phyloP scores from a whole-genome alignment of 2,113 vertebrate genomes.

The Tragulus kanchil region DNA sequence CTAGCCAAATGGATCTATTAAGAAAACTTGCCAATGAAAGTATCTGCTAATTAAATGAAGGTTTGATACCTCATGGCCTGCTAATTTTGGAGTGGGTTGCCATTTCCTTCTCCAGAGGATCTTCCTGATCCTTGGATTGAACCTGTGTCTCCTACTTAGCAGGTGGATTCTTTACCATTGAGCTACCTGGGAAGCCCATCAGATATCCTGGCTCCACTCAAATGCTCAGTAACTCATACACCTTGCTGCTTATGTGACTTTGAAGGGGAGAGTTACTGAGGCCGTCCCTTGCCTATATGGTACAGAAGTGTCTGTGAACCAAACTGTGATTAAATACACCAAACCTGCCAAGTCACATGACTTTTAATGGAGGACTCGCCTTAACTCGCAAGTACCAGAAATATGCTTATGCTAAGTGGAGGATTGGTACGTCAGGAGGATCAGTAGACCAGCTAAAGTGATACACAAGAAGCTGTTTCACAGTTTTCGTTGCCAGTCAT shows the following conservation, averaged over 20 bases:
- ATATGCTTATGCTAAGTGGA: slow-evolving; percentile 54
- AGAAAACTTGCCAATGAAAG: not conserved
- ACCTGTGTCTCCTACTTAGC: not conserved
- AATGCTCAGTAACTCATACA: not conserved
- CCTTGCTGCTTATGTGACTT: not conserved
- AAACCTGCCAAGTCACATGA: slow-evolving; percentile 16
- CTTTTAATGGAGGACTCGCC: not conserved
- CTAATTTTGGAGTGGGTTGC: not conserved
- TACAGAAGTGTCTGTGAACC: not conserved
- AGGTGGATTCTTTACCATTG: not conserved
- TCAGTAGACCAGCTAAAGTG: not conserved
- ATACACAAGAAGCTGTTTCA: slow-evolving; percentile 32
- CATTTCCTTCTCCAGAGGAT: not conserved
- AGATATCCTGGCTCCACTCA: not conserved
- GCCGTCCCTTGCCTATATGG: not conserved
- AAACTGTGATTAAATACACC: not conserved
- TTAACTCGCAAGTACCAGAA: slow-evolving; percentile 39
- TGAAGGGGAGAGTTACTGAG: not conserved
- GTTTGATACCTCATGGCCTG: not conserved
- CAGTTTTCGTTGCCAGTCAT: not conserved
- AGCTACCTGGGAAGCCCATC: not conserved
- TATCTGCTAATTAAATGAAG: not conserved
- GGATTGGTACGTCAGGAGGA: not conserved
- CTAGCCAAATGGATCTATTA: not conserved
- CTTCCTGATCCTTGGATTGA: not conserved